These are phyloP conservation scores for Anoplius nigerrimus DNA, from an alignment of 2,888 invertebrate species.

Conservation along the genomic window DNA sequence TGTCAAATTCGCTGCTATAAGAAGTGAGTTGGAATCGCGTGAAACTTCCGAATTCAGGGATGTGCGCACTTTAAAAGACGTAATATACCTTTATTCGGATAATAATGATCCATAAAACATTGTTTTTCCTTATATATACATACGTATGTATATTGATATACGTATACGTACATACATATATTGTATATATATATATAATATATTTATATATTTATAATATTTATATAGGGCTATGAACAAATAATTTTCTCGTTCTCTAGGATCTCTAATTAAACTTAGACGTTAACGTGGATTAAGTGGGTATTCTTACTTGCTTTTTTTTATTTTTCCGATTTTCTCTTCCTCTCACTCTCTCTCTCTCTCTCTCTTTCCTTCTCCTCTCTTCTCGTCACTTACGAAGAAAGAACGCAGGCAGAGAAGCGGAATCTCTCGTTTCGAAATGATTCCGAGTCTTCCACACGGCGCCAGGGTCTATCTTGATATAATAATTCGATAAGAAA, in stretches of 20 bases:
- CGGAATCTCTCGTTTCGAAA: background rate
- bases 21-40: background rate
- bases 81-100: slow-evolving; percentile 66
- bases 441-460: no score
- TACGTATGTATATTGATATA: slow-evolving; percentile 2
- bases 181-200: slow-evolving; percentile 26
- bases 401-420: background rate
- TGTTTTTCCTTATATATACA: slow-evolving; percentile 52
- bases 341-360: background rate
- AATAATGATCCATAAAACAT: slow-evolving; percentile 67
- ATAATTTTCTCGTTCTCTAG: slow-evolving; percentile 56
- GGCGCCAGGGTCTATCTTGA: no score
- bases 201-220: slow-evolving; percentile 11
- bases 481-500: no score
- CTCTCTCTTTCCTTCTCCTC: background rate
- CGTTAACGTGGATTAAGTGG: slow-evolving; percentile 41
- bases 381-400: background rate
- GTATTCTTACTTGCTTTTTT: slow-evolving; percentile 10
- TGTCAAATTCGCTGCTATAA: no score
- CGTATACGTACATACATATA: no score
- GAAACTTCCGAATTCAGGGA: slow-evolving; percentile 8
- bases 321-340: slow-evolving; percentile 2
- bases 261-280: slow-evolving; percentile 43
- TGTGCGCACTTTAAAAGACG: slow-evolving; percentile 59
- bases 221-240: slow-evolving; percentile 62